A percentile compares a stretch with the other conserved stretches of the same genome.
Evolutionary conservation across 2,797 vertebrate species (phyloP).

Genomic region (Gephyroberyx darwinii): DNA sequence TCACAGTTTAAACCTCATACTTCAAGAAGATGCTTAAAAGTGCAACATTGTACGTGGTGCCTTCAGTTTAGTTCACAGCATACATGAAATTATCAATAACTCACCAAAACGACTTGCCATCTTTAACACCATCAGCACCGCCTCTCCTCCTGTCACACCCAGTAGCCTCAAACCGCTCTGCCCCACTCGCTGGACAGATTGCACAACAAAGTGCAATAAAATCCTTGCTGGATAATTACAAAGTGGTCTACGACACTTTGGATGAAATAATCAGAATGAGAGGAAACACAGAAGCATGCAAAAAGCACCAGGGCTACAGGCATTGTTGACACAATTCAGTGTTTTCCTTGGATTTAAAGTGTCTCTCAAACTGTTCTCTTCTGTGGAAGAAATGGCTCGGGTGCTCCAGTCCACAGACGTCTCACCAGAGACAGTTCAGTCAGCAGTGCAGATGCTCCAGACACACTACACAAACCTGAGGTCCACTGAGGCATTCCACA

Average conservation of each 20-base stretch:
- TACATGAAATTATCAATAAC: conserved; percentile 10
- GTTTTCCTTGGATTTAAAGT: conserved; percentile 11
- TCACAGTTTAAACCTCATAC: conserved; percentile 14
- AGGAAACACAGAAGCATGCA: background rate
- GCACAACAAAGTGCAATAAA: background rate
- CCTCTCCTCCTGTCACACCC: background rate
- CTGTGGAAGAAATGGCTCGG: background rate
- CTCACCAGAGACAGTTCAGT: background rate
- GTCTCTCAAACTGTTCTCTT: conserved; percentile 2
- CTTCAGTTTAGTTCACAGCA: conserved; percentile 1
- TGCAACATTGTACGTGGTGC: conserved; percentile 1
- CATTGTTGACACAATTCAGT: conserved; percentile 13
- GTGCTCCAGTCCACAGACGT: background rate
- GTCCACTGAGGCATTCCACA: background rate
- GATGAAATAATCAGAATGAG: conserved; percentile 5
- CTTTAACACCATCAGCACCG: background rate
- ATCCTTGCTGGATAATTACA: background rate
- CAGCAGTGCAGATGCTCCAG: background rate
- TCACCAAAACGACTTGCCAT: conserved; percentile 6
- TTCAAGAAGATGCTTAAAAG: conserved; percentile 2
- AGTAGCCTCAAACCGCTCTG: background rate
- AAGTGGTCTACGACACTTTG: conserved; percentile 15
- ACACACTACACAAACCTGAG: background rate
- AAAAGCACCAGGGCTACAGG: conserved; percentile 12
- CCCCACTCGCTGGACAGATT: conserved; percentile 7